These are phyloP conservation scores for Phalanger gymnotis DNA, from an alignment of 2,797 vertebrate genomes.

Conservation along the genomic window DNA sequence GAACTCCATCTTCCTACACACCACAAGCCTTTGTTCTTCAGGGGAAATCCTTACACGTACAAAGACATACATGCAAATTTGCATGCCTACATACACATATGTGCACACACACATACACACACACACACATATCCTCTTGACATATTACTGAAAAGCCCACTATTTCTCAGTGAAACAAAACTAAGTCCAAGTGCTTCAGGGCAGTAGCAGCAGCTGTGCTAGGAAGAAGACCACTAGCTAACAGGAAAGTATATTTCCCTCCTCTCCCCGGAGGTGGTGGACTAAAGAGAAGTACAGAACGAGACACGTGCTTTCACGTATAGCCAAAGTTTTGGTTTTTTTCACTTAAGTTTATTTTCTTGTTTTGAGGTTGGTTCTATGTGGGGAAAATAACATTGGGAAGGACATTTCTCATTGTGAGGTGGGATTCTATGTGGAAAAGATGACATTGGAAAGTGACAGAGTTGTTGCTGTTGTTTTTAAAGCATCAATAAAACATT, in stretches of 20 bases:
- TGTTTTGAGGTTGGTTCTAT: neutral
- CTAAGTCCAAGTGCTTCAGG: neutral
- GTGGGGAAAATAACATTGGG: neutral
- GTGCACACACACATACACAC: no score
- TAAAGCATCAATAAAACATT: neutral
- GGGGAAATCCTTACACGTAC: neutral
- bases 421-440: neutral
- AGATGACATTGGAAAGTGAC: neutral
- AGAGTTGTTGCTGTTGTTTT: neutral
- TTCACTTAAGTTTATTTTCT: neutral
- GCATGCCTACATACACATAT: no score
- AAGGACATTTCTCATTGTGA: neutral
- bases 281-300: neutral
- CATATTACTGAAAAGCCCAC: neutral
- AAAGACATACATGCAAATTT: neutral
- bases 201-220: neutral
- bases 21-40: neutral
- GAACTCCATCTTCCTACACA: neutral
- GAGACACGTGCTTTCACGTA: neutral
- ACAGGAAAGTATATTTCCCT: no score
- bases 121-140: neutral
- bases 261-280: neutral
- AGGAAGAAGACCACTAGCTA: no score
- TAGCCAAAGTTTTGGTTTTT: neutral
- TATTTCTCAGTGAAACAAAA: neutral